phyloP scores from a whole-genome alignment of 2,888 invertebrate species.

The Eupithecia tripunctaria region DNA sequence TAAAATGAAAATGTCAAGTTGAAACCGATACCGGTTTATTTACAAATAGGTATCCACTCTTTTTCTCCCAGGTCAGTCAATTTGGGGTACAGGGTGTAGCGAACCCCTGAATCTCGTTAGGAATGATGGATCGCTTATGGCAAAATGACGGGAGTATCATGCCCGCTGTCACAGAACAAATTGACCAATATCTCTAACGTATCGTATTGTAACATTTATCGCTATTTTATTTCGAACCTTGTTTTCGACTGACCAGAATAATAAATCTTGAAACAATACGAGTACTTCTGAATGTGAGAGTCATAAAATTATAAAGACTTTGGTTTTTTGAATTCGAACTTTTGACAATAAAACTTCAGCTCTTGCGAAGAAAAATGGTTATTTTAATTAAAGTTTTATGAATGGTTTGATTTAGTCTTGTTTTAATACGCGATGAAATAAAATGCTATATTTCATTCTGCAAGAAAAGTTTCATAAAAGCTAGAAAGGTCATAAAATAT shows the following conservation, averaged over 20 bases:
- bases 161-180: slow-evolving; percentile 51
- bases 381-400: slow-evolving; percentile 13
- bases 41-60: slow-evolving; percentile 36
- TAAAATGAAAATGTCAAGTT: slow-evolving; percentile 50
- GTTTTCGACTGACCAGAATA: slow-evolving; percentile 16
- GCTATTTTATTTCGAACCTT: slow-evolving; percentile 33
- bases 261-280: slow-evolving; percentile 1
- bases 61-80: slow-evolving; percentile 29
- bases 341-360: slow-evolving; percentile 5
- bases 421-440: slow-evolving; percentile 12
- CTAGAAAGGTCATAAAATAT: background rate
- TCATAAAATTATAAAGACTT: background rate
- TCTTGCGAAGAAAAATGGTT: slow-evolving; percentile 6
- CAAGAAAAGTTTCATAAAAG: slow-evolving; percentile 18
- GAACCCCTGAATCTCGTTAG: slow-evolving; percentile 60
- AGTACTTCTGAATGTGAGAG: background rate
- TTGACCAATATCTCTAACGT: slow-evolving; percentile 52
- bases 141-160: slow-evolving; percentile 45
- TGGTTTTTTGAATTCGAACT: slow-evolving; percentile 1
- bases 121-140: slow-evolving; percentile 60
- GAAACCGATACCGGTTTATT: slow-evolving; percentile 53
- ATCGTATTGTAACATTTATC: slow-evolving; percentile 45
- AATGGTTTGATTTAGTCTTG: slow-evolving; percentile 5
- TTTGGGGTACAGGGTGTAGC: slow-evolving; percentile 19
- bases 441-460: slow-evolving; percentile 27